Percentiles rank a stretch among this genome's conserved stretches.
Evolutionary conservation across 2,797 vertebrate species (phyloP).

Genomic region (Hyperoplus immaculatus): DNA sequence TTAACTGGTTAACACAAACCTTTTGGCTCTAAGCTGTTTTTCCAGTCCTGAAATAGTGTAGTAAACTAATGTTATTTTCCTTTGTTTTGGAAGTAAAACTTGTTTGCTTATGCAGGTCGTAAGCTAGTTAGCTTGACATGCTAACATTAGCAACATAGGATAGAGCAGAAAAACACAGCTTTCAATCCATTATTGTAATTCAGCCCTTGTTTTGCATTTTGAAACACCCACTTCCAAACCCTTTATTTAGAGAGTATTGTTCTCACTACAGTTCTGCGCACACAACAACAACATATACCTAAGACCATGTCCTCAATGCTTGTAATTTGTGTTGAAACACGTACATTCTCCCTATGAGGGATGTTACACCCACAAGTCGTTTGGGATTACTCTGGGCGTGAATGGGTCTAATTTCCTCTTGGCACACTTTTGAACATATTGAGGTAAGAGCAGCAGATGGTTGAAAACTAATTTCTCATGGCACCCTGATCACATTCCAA

Average conservation of each 20-base stretch:
- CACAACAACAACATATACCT: neutral
- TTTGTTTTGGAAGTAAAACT: neutral
- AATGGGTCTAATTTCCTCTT: slow-evolving; percentile 23
- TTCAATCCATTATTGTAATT: neutral
- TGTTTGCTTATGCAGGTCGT: neutral
- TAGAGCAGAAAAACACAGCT: neutral
- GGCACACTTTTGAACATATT: slow-evolving; percentile 60
- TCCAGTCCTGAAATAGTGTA: neutral
- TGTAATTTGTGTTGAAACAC: neutral
- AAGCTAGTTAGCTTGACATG: neutral
- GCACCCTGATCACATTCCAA: slow-evolving; percentile 72
- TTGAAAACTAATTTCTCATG: slow-evolving; percentile 65
- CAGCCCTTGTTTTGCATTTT: neutral
- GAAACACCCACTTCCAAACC: neutral
- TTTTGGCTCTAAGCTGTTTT: neutral
- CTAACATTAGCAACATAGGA: neutral
- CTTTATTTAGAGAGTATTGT: neutral
- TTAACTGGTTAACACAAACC: neutral
- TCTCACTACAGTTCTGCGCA: neutral
- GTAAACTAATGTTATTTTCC: neutral
- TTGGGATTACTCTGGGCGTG: slow-evolving; percentile 18
- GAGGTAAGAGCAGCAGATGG: slow-evolving; percentile 74
- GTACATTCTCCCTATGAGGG: neutral
- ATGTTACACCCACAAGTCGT: neutral
- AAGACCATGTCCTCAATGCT: neutral